These are phyloP conservation scores for Megalonaias nervosa DNA, from an alignment of 1,140 invertebrate species.

Conservation along the genomic window DNA sequence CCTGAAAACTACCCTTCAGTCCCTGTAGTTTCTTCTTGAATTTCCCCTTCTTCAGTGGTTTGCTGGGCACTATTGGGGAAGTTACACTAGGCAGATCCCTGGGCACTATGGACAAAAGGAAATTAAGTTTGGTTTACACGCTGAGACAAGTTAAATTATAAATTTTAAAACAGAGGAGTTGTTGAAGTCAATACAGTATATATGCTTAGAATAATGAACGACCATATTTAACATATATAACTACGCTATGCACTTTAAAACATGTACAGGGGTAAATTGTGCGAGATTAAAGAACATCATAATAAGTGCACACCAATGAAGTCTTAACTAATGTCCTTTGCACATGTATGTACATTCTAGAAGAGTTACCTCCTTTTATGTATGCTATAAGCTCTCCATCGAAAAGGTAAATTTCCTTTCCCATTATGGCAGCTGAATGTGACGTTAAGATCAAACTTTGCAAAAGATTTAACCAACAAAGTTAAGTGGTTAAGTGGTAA, in stretches of 20 bases:
- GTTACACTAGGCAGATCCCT: constrained; percentile 32
- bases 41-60: constrained; percentile 51
- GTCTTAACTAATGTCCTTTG: too few species aligned
- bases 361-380: too few species aligned
- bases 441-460: too few species aligned
- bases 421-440: too few species aligned
- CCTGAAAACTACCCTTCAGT: constrained; percentile 80
- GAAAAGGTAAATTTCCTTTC: too few species aligned
- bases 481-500: too few species aligned
- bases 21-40: constrained; percentile 56
- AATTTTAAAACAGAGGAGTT: neutral
- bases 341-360: too few species aligned
- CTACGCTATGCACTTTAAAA: neutral
- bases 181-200: neutral
- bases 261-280: neutral
- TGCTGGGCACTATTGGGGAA: constrained; percentile 10
- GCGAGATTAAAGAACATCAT: neutral
- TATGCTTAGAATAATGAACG: neutral
- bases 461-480: too few species aligned
- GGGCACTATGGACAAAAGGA: constrained; percentile 12
- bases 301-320: neutral
- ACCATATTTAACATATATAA: neutral
- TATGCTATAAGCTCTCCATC: too few species aligned
- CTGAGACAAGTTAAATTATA: neutral
- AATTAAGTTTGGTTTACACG: neutral